A percentile compares a stretch with the other conserved stretches of the same genome.
Conservation (phyloP, 1,140 invertebrate genomes). For the Eulimnadia texana region DNA sequence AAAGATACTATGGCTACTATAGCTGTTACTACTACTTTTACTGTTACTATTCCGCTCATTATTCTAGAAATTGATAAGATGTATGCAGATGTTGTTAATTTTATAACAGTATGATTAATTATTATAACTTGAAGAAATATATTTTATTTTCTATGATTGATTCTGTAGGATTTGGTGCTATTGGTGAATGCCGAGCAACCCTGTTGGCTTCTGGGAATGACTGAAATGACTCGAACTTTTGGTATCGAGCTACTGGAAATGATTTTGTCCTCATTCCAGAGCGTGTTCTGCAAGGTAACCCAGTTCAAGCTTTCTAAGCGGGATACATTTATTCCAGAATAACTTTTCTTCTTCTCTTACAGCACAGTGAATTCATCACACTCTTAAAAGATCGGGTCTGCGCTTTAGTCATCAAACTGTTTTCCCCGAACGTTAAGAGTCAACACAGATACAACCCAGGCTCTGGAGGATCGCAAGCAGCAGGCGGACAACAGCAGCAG, state of each 20-base stretch:
- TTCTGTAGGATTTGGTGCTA: constrained; percentile 73
- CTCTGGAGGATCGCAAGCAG: constrained; percentile 19
- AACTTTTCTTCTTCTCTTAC: constrained; percentile 29
- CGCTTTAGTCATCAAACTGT: constrained; percentile 91
- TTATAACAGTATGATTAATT: too few relatives aligned
- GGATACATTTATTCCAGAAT: neutral
- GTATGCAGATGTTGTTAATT: too few relatives aligned
- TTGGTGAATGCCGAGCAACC: constrained; percentile 92
- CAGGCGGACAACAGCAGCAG: constrained; percentile 18
- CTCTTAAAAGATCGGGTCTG: constrained; percentile 92
- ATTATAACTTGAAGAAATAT: too few relatives aligned
- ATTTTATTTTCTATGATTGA: too few relatives aligned
- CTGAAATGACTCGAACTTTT: constrained; percentile 93
- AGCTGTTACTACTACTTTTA: too few relatives aligned
- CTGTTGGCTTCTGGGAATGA: constrained; percentile 84
- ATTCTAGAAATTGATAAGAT: too few relatives aligned
- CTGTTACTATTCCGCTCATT: too few relatives aligned
- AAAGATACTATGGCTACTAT: too few relatives aligned
- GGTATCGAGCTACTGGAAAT: constrained; percentile 89
- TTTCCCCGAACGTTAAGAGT: constrained; percentile 83
- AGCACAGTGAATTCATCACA: constrained; percentile 89
- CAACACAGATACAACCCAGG: constrained; percentile 42
- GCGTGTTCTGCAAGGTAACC: constrained; percentile 77
- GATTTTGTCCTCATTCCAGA: constrained; percentile 76
- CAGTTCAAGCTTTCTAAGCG: neutral